Evolutionary conservation across 2,888 invertebrate genomes (phyloP), one percentile per base, ranked within the genome.

Genomic region (Trimorus sp.): DNA sequence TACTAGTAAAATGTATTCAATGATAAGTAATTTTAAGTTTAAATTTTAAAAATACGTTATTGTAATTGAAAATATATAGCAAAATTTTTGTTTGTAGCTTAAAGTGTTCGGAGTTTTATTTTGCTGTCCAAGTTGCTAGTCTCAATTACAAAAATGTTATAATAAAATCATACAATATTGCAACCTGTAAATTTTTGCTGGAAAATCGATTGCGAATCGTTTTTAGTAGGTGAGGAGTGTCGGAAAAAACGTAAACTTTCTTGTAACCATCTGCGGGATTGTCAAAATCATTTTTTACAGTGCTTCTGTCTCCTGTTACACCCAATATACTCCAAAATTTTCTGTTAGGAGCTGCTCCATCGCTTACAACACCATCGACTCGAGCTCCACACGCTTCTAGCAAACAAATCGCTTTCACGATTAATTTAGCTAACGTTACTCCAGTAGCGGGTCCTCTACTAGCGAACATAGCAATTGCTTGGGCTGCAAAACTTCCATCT

Each of bases 211-310:
- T 68, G 2, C 66, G 38, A 14, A 73, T 73, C 16, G 58, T 69
- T 58, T 69, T 58, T 11, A 68, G 15, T 12, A 86, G 65, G 53
- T 86, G 85, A 11, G 84, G 84, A 14, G 81, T 80, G 48, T 84
- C 83, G 12, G 84, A 80, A 56, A 84, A 85, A n/a, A 84, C 42
- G 48, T 70, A 84, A 16, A 85, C 37, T 53, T 75, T 77, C 15
- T 84, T 58, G 3, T 38, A 38, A n/a, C 69, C 71, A 68, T 84
- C 82, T 12, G 60, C 45, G 14, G 84, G 85, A 78, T 86, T 80
- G 16, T 53, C 38, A 45, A 76, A 73, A 16, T 45, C 79, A 83
- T 69, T 81, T 54, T 66, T 74, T n/a, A 71, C n/a, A 56, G 75
- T 63, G 9, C 53, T 26, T 48, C 58, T 65, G 48, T 68, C 26